A percentile compares a stretch with the other conserved stretches of the same genome.
phyloP scores from a whole-genome alignment of 2,113 vertebrate genomes.

The Dolichallabes microphthalmus region DNA sequence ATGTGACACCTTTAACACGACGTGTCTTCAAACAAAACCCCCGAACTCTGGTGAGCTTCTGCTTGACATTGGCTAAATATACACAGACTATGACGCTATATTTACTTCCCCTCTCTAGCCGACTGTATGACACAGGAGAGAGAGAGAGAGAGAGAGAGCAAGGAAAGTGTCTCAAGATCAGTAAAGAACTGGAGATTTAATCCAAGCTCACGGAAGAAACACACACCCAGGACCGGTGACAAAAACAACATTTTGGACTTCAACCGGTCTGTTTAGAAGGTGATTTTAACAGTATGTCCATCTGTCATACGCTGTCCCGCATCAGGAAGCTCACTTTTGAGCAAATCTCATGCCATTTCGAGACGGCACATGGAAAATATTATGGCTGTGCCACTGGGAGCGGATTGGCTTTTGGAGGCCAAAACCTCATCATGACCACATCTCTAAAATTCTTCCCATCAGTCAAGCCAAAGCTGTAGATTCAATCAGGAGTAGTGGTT shows the following conservation, averaged over 20 bases:
- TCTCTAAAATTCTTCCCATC: constrained; percentile 61
- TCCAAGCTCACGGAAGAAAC: constrained; percentile 42
- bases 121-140: constrained; percentile 66
- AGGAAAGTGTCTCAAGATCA: constrained; percentile 12
- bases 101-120: constrained; percentile 73
- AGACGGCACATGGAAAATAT: constrained; percentile 70
- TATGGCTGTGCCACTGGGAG: constrained; percentile 69
- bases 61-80: constrained; percentile 76
- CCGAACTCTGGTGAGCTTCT: constrained; percentile 63
- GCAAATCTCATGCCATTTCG: constrained; percentile 44
- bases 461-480: constrained; percentile 40
- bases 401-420: constrained; percentile 67
- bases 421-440: constrained; percentile 72
- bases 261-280: constrained; percentile 3
- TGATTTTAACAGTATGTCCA: constrained; percentile 8
- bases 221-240: constrained; percentile 4
- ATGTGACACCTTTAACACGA: constrained; percentile 54
- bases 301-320: constrained; percentile 3
- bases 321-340: constrained; percentile 5
- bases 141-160: constrained; percentile 10
- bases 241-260: constrained; percentile 28
- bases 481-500: constrained; percentile 41
- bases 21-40: constrained; percentile 63
- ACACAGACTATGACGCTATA: constrained; percentile 79
- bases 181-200: constrained; percentile 7